Evolutionary conservation across 1,140 invertebrate species (phyloP), one percentile per base, ranked within the genome.

Genomic region (Solen grandis): DNA sequence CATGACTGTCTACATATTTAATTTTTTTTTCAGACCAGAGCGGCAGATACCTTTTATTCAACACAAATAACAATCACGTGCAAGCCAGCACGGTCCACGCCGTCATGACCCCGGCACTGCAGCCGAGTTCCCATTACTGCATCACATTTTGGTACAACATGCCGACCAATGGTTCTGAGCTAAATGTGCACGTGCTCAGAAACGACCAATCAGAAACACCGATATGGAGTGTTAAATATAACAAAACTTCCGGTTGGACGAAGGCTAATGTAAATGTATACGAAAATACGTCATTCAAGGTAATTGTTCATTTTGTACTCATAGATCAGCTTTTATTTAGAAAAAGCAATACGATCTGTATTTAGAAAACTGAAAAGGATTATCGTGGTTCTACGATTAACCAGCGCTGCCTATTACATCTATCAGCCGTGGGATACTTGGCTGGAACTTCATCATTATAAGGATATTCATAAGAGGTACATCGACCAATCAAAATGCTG

Each of bases 1-100:
- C n/a, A n/a, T n/a, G n/a, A n/a, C n/a, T n/a, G n/a, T n/a, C n/a
- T n/a, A n/a, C n/a, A n/a, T n/a, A n/a, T n/a, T n/a, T n/a, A n/a
- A n/a, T n/a, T n/a, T n/a, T n/a, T n/a, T n/a, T n/a, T n/a, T n/a
- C n/a, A n/a, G n/a, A n/a, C n/a, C n/a, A n/a, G n/a, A n/a, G n/a
- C n/a, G 59, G 57, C 16, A 60, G 72, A 19, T 75, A 75, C 27
- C 8, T 75, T 2, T n/a, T 75, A 4, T 75, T 75, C 59, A 75
- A 75, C 38, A 75, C 72, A 29, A 38, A 75, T 60, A 75, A 75
- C 59, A 46, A 63, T 60, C 72, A 75, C 59, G 72, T 75, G 22
- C 72, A 75, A 41, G 65, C 50, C 59, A 19, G 22, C 35, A 75
- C 59, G 2, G 27, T 31, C 13, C 72, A 75, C 41, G 55, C n/a